Conservation (phyloP, 2,797 vertebrate genomes). For the Macropus fuliginosus region DNA sequence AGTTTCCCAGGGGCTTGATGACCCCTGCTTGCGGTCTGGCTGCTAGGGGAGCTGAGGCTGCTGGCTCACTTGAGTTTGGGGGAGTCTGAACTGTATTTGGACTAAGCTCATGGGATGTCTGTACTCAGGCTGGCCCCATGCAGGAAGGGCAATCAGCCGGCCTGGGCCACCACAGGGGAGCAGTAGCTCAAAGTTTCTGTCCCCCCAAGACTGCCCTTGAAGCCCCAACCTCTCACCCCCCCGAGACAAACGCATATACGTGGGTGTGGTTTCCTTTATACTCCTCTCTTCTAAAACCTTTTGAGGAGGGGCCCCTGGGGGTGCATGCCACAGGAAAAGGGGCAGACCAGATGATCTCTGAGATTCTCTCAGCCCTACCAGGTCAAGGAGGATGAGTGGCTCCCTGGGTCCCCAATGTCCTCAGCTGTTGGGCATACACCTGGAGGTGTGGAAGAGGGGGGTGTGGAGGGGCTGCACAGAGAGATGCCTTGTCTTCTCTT, state of each 20-base stretch:
- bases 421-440: too few relatives aligned
- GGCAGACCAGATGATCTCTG: not conserved
- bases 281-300: not conserved
- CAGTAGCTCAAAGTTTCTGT: not conserved
- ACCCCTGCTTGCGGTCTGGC: too few relatives aligned
- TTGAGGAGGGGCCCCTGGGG: not conserved
- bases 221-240: not conserved
- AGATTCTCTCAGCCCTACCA: not conserved
- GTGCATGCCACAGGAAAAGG: not conserved
- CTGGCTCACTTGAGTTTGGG: not conserved
- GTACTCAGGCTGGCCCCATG: not conserved
- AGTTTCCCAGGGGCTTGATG: too few relatives aligned
- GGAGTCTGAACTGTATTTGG: not conserved
- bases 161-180: too few relatives aligned
- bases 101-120: not conserved
- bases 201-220: not conserved
- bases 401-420: too few relatives aligned
- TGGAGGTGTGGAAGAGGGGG: not conserved
- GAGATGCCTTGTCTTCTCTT: too few relatives aligned
- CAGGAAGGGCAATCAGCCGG: too few relatives aligned
- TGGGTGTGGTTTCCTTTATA: not conserved
- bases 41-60: too few relatives aligned
- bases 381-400: not conserved
- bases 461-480: not conserved
- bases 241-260: not conserved